Percentiles rank a stretch among this genome's conserved stretches.
Evolutionary conservation across 2,113 vertebrate species (phyloP).

Genomic region (Pomatostomus ruficeps): DNA sequence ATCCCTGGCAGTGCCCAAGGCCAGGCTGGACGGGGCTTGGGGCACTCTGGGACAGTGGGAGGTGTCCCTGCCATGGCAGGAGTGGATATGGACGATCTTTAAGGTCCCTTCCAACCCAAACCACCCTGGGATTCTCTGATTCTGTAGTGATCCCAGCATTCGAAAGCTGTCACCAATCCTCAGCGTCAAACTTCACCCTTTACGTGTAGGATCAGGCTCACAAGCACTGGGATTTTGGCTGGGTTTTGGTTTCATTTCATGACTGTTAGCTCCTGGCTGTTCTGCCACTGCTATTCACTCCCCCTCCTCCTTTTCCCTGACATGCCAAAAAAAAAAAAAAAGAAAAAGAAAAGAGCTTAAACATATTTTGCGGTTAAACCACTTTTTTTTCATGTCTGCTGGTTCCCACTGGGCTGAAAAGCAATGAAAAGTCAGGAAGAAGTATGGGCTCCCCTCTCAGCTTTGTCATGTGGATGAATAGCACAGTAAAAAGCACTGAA

Average conservation of each 20-base stretch:
- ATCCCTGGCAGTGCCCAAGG: not conserved
- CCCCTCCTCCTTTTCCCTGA: not conserved
- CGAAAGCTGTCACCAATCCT: not conserved
- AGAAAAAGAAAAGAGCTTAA: conserved; percentile 31
- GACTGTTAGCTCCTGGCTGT: not conserved
- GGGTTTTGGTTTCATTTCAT: not conserved
- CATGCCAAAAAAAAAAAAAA: not conserved
- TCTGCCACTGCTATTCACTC: not conserved
- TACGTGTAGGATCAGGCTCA: not conserved
- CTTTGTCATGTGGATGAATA: conserved; percentile 78
- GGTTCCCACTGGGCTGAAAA: conserved; percentile 77
- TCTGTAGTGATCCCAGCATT: not conserved
- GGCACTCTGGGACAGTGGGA: rapidly evolving
- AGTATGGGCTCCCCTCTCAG: conserved; percentile 74
- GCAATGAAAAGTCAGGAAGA: conserved; percentile 81
- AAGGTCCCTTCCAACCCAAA: not conserved
- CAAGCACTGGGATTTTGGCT: not conserved
- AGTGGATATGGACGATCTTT: rapidly evolving
- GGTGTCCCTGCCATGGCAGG: not conserved
- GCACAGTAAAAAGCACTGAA: conserved; percentile 70
- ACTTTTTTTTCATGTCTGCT: conserved; percentile 41
- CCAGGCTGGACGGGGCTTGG: rapidly evolving
- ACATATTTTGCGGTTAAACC: conserved; percentile 58
- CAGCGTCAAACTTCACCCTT: not conserved
- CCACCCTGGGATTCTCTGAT: not conserved